Evolutionary conservation across 2,888 invertebrate genomes (phyloP).

Genomic region (Acrobasis suavella): DNA sequence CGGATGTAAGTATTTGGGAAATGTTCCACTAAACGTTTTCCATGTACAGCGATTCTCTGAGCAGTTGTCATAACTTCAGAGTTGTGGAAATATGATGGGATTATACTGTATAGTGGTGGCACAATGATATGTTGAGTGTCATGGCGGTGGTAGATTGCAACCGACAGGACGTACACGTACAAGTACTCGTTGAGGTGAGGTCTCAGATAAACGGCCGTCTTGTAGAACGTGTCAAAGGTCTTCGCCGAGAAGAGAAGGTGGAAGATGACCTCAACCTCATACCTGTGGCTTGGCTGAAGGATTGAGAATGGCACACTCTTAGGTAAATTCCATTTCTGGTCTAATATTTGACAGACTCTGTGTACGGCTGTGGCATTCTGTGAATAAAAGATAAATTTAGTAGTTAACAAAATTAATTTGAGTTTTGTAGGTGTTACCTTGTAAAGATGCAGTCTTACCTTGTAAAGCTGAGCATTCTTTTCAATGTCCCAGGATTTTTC

Average conservation of each 20-base stretch:
- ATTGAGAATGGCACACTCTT: conserved; percentile 83
- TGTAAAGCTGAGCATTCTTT: conserved; percentile 74
- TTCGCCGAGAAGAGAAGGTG: conserved; percentile 87
- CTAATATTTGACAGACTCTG: conserved; percentile 79
- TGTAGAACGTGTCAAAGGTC: conserved; percentile 86
- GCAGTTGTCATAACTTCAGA: conserved; percentile 86
- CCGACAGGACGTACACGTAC: conserved; percentile 84
- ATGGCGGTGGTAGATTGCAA: conserved; percentile 83
- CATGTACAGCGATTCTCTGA: conserved; percentile 80
- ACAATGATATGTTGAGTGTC: conserved; percentile 85
- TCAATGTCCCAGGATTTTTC: conserved; percentile 77
- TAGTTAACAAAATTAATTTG: no score
- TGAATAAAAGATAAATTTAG: conserved; percentile 15
- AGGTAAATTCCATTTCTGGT: conserved; percentile 78
- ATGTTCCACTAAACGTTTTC: conserved; percentile 51
- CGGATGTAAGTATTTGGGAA: conserved; percentile 58
- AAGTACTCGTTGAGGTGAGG: conserved; percentile 86
- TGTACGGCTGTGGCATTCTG: conserved; percentile 81
- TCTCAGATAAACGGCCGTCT: conserved; percentile 86
- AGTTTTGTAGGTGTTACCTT: conserved; percentile 49
- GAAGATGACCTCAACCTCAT: conserved; percentile 85
- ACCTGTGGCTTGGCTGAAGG: conserved; percentile 78
- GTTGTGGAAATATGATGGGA: conserved; percentile 88
- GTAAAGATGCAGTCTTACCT: conserved; percentile 68
- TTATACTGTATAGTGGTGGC: conserved; percentile 88